phyloP scores from a whole-genome alignment of 2,888 invertebrate genomes.

The Ophion costatus region DNA sequence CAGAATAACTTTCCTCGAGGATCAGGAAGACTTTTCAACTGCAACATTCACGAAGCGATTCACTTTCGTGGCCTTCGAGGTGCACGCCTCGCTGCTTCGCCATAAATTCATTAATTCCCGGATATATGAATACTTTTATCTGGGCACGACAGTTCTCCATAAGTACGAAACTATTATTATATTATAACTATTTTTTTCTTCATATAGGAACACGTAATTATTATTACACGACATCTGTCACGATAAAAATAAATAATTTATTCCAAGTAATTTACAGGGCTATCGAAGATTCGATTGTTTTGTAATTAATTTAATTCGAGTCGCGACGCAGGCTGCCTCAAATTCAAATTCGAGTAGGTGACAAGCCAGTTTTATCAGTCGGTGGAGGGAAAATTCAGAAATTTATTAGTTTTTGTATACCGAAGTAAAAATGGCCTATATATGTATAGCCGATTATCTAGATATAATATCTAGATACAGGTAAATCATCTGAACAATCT shows the following conservation, averaged over 20 bases:
- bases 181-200: neutral
- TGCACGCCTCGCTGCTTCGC: constrained; percentile 58
- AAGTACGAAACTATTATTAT: neutral
- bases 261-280: no score
- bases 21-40: constrained; percentile 75
- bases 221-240: neutral
- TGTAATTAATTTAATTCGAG: neutral
- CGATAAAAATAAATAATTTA: neutral
- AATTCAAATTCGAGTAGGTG: neutral
- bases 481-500: neutral
- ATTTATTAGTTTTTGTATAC: no score
- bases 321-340: neutral
- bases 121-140: constrained; percentile 2
- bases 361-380: neutral
- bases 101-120: constrained; percentile 37
- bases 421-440: no score
- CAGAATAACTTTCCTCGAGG: constrained; percentile 76
- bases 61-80: constrained; percentile 80
- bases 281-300: neutral
- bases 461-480: neutral
- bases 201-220: neutral
- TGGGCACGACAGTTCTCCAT: neutral
- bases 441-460: neutral
- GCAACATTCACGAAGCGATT: constrained; percentile 63
- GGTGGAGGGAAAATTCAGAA: no score